Conservation (phyloP, 2,888 invertebrate species). For the Mycogona germanica region DNA sequence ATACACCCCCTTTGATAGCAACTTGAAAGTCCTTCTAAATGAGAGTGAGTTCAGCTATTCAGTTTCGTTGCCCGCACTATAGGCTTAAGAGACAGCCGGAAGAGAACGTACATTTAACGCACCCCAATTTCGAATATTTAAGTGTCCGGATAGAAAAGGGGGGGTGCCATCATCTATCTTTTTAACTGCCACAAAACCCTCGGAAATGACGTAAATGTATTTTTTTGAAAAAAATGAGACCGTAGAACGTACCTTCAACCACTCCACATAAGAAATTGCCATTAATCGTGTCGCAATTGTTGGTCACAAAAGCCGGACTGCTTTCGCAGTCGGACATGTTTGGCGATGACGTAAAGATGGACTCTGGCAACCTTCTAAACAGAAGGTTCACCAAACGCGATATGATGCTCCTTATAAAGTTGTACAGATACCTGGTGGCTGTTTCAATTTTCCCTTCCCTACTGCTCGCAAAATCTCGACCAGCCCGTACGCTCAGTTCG, state of each 20-base stretch:
- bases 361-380: conserved; percentile 7
- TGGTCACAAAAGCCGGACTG: conserved; percentile 1
- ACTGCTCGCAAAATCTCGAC: too few species aligned
- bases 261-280: conserved; percentile 70
- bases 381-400: conserved; percentile 15
- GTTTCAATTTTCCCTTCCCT: not conserved
- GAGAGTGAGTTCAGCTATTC: too few species aligned
- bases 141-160: too few species aligned
- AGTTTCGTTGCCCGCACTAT: too few species aligned
- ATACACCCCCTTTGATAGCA: too few species aligned
- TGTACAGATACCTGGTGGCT: not conserved
- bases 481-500: too few species aligned
- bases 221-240: not conserved
- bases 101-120: too few species aligned
- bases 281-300: conserved; percentile 9
- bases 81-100: too few species aligned
- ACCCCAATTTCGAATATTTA: too few species aligned
- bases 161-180: too few species aligned
- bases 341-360: not conserved
- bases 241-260: conserved; percentile 64
- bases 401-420: not conserved
- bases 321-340: conserved; percentile 13
- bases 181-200: not conserved
- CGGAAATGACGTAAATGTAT: too few species aligned
- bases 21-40: too few species aligned